A percentile compares a stretch with the other conserved stretches of the same genome.
phyloP scores from a whole-genome alignment of 2,888 invertebrate genomes.

The Oithona nana region DNA sequence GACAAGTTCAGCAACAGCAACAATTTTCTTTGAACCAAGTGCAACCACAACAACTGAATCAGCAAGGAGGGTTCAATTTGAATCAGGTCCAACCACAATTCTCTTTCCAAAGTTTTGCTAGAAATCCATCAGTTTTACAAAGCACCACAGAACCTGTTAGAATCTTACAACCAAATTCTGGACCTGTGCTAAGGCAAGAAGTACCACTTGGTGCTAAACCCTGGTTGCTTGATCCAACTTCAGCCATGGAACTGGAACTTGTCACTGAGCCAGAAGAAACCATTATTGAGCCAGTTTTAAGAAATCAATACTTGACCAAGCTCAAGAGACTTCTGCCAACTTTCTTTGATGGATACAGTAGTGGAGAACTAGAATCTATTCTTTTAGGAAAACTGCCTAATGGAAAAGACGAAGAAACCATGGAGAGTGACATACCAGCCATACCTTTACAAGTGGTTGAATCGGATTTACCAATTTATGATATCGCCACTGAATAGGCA shows the following conservation, averaged over 20 bases:
- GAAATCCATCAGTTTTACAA: background rate
- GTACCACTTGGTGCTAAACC: background rate
- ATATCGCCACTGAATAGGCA: no score
- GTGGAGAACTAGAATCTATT: conserved; percentile 17
- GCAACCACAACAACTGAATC: background rate
- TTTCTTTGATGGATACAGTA: conserved; percentile 17
- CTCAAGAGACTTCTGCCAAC: conserved; percentile 1
- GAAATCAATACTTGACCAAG: conserved; percentile 1
- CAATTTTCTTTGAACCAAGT: no score
- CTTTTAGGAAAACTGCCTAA: background rate
- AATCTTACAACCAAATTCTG: background rate
- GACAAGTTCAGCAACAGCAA: no score
- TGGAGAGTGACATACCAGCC: no score
- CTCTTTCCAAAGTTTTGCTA: background rate
- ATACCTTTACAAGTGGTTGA: no score
- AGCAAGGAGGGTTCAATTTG: background rate
- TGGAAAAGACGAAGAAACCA: no score
- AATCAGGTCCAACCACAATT: background rate
- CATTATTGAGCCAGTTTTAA: background rate
- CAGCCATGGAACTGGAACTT: background rate
- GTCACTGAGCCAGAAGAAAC: background rate
- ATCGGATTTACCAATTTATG: no score
- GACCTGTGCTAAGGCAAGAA: background rate
- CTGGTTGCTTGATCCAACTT: background rate
- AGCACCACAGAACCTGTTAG: background rate